Percentiles rank a stretch among this genome's conserved stretches.
Conservation (phyloP, 2,888 invertebrate species). For the Neoaliturus tenellus region DNA sequence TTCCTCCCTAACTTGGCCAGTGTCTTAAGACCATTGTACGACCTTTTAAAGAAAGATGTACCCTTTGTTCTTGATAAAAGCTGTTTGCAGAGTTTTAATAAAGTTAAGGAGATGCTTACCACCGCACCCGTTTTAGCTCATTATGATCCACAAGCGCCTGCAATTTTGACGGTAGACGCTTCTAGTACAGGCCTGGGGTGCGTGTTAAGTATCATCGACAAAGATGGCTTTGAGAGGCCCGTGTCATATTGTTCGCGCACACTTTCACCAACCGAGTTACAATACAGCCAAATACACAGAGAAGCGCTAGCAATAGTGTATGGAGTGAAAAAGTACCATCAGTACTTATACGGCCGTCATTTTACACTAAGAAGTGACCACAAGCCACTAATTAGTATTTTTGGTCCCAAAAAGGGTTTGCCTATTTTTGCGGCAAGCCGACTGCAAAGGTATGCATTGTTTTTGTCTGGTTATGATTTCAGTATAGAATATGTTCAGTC, state of each 20-base stretch:
- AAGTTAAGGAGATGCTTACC: conserved; percentile 44
- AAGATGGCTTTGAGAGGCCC: conserved; percentile 20
- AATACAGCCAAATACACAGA: conserved; percentile 53
- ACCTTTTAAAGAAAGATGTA: conserved; percentile 38
- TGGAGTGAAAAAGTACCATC: conserved; percentile 55
- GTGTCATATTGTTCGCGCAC: conserved; percentile 51
- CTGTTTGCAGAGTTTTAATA: background rate
- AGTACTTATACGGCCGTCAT: conserved; percentile 49
- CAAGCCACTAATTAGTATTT: conserved; percentile 58
- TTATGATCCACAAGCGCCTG: conserved; percentile 43
- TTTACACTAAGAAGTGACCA: conserved; percentile 58
- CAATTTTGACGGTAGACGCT: conserved; percentile 52
- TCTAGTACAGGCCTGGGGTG: conserved; percentile 52
- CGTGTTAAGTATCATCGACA: conserved; percentile 31
- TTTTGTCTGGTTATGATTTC: conserved; percentile 55
- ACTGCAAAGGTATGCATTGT: conserved; percentile 56
- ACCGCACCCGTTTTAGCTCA: conserved; percentile 51
- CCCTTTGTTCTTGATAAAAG: conserved; percentile 1
- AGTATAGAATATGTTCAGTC: conserved; percentile 54
- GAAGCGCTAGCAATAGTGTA: no score
- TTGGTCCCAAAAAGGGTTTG: conserved; percentile 57
- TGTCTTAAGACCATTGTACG: conserved; percentile 41
- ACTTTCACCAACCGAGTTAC: conserved; percentile 44
- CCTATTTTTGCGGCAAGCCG: conserved; percentile 60
- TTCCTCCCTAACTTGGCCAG: conserved; percentile 17